Evolutionary conservation across 2,797 vertebrate genomes (phyloP).

Genomic region (Setipinna tenuifilis): DNA sequence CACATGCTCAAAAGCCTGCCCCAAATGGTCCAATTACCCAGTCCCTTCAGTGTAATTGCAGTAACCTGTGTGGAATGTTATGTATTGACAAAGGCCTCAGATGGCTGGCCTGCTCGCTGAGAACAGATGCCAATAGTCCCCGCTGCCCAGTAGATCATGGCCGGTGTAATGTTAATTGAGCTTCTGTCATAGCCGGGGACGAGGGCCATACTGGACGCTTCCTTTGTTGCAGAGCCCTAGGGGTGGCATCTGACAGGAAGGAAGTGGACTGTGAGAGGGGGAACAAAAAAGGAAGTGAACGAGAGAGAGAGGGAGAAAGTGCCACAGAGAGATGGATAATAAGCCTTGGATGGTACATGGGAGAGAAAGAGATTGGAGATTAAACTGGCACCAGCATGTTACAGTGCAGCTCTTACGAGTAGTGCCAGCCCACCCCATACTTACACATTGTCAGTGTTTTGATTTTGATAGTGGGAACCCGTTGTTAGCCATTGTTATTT

Average conservation of each 20-base stretch:
- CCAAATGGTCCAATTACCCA: slow-evolving; percentile 53
- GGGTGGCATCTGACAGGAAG: slow-evolving; percentile 58
- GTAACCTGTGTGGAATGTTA: slow-evolving; percentile 60
- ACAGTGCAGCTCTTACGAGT: not conserved
- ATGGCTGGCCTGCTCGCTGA: slow-evolving; percentile 52
- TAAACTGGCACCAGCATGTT: not conserved
- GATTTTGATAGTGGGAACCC: slow-evolving; percentile 41
- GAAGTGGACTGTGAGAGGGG: slow-evolving; percentile 12
- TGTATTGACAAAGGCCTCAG: slow-evolving; percentile 44
- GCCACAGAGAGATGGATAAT: not conserved
- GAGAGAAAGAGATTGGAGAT: slow-evolving; percentile 7
- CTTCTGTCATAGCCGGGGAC: slow-evolving; percentile 67
- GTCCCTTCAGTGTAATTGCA: slow-evolving; percentile 53
- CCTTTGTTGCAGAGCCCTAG: slow-evolving; percentile 55
- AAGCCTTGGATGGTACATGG: too few relatives aligned
- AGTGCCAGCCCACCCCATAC: not conserved
- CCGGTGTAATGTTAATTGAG: slow-evolving; percentile 71
- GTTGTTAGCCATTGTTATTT: slow-evolving; percentile 28
- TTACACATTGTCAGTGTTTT: not conserved
- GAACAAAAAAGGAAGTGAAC: not conserved
- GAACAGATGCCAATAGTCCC: slow-evolving; percentile 69
- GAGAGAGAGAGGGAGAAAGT: slow-evolving; percentile 32
- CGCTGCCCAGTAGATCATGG: slow-evolving; percentile 63
- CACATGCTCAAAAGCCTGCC: slow-evolving; percentile 15
- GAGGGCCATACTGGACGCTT: slow-evolving; percentile 53